Base-by-base conservation (phyloP, 1,140 invertebrate species). In the Melitaea cinxia region DNA sequence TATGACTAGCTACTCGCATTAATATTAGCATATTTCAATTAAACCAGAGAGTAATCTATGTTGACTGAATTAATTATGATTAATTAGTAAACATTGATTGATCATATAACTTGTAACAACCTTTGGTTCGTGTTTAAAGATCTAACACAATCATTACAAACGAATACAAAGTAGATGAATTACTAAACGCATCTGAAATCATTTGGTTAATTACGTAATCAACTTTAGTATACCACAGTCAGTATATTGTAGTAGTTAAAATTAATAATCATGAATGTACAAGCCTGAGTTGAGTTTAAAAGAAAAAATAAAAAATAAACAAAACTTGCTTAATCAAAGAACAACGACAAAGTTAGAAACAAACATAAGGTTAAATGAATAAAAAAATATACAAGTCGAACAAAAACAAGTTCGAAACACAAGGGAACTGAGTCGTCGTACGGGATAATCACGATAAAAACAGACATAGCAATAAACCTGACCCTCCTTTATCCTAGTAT, bases 361-460 rank as follows among this genome's bases (percentile, higher is more conserved):
- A 56, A 56, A 28, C 54, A 17, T 19, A 19, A 56, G 54, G 4
- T 37, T 23, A 21, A 26, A 53, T 55, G 17, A 55, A 39, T 77
- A 79, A 76, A 79, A 80, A 74, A 75, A 76, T 47, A n/a, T 9
- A 47, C 42, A 72, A 69, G 30, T 70, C 66, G 56, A 73, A 77
- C 70, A 66, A 80, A 71, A 61, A 70, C 42, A 47, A 47, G 39
- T 60, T 70, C 63, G 72, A 71, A 72, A 76, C 70, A 72, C 76
- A 77, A 76, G 77, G 75, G 76, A 76, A 72, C 74, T 61, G 74
- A 72, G 68, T 72, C 66, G 49, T 26, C 42, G 42, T 47, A 37
- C 47, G 52, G 67, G 71, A 77, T 77, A 85, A 85, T 85, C 82
- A 82, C 82, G 82, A 85, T 85, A 83, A 82, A 78, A 83, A 79